These are phyloP conservation scores for Cyanoliseus patagonus DNA, from an alignment of 2,113 vertebrate genomes.

Conservation along the genomic window DNA sequence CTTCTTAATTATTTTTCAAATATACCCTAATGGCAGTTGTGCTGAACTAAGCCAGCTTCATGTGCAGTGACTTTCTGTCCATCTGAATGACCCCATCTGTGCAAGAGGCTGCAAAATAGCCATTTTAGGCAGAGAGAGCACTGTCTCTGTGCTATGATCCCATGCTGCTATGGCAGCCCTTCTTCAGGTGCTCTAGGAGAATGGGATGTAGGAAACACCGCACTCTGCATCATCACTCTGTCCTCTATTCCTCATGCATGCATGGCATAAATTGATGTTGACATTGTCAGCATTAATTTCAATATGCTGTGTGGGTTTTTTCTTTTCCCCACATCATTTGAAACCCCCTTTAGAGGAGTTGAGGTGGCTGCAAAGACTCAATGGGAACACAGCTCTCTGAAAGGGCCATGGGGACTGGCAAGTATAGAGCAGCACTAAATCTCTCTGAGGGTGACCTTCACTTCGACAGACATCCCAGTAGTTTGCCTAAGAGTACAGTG, in stretches of 20 bases:
- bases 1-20: not conserved
- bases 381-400: not conserved
- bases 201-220: not conserved
- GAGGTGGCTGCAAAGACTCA: not conserved
- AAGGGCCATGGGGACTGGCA: not conserved
- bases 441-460: constrained; percentile 24
- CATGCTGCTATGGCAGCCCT: not conserved
- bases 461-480: not conserved
- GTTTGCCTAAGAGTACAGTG: not conserved
- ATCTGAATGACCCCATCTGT: rapidly evolving
- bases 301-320: not conserved
- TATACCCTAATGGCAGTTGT: not conserved
- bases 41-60: not conserved
- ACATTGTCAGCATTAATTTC: constrained; percentile 41
- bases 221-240: not conserved
- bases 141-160: not conserved
- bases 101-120: not conserved
- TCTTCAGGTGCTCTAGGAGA: not conserved
- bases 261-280: constrained; percentile 40
- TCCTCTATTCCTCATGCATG: not conserved
- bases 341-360: constrained; percentile 19
- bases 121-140: not conserved
- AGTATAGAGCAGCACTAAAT: not conserved
- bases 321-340: not conserved
- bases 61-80: not conserved